These are phyloP conservation scores for Sminthurinus aureus DNA, from an alignment of 2,888 invertebrate species.

Conservation along the genomic window DNA sequence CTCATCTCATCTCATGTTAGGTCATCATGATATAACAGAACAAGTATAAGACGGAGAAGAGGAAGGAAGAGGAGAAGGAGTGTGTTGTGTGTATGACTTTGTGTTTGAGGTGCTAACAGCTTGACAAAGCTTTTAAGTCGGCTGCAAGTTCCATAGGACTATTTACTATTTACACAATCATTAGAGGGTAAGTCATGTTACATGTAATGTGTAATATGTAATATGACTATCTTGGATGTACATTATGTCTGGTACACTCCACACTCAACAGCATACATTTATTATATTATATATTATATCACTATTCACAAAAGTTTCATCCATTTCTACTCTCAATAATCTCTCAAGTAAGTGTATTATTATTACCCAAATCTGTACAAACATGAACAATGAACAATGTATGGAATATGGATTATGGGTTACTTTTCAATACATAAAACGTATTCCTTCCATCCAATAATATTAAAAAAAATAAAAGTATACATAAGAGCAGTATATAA, in stretches of 20 bases:
- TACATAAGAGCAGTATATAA: too few relatives aligned
- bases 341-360: background rate
- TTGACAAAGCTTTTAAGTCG: constrained; percentile 49
- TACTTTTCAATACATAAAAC: too few relatives aligned
- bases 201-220: background rate
- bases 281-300: background rate
- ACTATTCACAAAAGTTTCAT: background rate
- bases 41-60: background rate
- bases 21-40: background rate
- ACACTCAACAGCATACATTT: background rate
- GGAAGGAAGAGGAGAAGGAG: background rate
- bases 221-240: background rate
- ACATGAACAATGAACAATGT: too few relatives aligned
- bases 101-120: constrained; percentile 46
- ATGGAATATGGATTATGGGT: too few relatives aligned
- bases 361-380: too few relatives aligned
- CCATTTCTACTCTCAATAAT: background rate
- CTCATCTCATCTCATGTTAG: too few relatives aligned
- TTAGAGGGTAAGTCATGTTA: constrained; percentile 32
- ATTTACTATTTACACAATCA: constrained; percentile 34
- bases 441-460: too few relatives aligned
- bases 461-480: too few relatives aligned
- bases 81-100: too few relatives aligned
- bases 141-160: constrained; percentile 35
- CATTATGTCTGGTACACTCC: background rate